Evolutionary conservation across 2,888 invertebrate genomes (phyloP), one percentile per base, ranked within the genome.

Genomic region (Dorcus hopei): DNA sequence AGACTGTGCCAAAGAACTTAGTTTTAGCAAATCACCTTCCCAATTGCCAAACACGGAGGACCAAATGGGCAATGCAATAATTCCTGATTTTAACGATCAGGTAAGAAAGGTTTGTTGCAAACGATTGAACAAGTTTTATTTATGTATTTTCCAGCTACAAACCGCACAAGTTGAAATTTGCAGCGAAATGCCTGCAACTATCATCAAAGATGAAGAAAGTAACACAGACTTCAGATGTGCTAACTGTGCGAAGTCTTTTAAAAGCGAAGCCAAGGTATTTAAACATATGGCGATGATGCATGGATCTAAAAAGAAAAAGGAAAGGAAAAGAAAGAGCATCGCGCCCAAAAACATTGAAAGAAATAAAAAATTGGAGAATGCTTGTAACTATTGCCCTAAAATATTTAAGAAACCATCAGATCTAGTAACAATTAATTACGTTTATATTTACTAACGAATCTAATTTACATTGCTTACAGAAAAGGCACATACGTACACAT

Each of bases 381-480:
- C 79, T 72, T 80, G 87, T 76, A 77, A 76, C 57, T 82, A 74
- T 66, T 89, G 89, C 72, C 76, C 79, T 9, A 88, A 88, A 72
- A 81, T 81, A 58, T 89, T 89, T 71, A 84, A 85, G 65, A 88
- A 88, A 70, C 85, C 85, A 0, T 86, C 86, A 53, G 88, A 89
- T 77, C 78, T 88, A 48, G 77, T 77, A 65, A 69, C 66, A 59
- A 19, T 38, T 38, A 14, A 38, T 14, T 40, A 51, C 6, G 19
- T 19, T 51, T 14, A 3, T 6, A 49, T 51, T 38, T 51, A 19
- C 9, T 52, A 9, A 33, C 16, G 49, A 19, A 16, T n/a, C 8
- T 40, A n/a, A 48, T 45, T 53, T 11, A 3, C 1, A 43, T 45
- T 53, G 43, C 59, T 70, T 74, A 52, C 52, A 77, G 77, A 81